Evolutionary conservation across 92 coral and sea anemone genomes (phyloP).

Genomic region (Desmophyllum pertusum): DNA sequence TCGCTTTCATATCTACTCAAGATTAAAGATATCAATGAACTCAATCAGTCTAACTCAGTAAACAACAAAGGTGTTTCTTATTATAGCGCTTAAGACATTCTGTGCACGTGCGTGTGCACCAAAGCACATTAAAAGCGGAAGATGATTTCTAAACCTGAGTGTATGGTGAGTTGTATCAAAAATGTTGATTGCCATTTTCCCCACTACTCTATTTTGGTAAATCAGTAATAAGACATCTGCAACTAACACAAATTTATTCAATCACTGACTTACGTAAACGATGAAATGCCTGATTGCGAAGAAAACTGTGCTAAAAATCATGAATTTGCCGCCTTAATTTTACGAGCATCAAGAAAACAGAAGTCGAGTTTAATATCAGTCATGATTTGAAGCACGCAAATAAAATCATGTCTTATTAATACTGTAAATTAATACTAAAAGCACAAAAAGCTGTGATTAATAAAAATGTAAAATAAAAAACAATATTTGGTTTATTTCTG

Average conservation of each 20-base stretch:
- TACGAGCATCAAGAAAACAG: background rate
- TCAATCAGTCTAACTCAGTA: background rate
- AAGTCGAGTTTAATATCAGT: background rate
- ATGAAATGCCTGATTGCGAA: conserved; percentile 14
- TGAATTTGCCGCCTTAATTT: background rate
- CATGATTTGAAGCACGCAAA: background rate
- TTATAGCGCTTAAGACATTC: background rate
- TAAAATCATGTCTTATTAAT: background rate
- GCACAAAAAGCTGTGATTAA: background rate
- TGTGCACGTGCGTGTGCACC: background rate
- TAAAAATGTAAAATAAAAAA: background rate
- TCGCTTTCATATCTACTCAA: background rate
- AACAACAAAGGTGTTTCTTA: background rate
- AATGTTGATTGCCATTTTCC: too few relatives aligned
- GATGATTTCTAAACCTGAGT: too few relatives aligned
- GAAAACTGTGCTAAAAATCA: conserved; percentile 9
- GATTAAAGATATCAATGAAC: conserved; percentile 2
- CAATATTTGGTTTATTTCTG: background rate
- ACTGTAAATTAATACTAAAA: too few relatives aligned
- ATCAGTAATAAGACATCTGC: background rate
- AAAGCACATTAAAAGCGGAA: too few relatives aligned
- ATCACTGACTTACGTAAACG: conserved; percentile 10
- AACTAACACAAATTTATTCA: background rate
- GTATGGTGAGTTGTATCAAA: too few relatives aligned
- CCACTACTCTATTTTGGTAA: background rate